Percentiles rank a stretch among this genome's conserved stretches.
Conservation (phyloP, 1,140 invertebrate species). For the Asbolus verrucosus region DNA sequence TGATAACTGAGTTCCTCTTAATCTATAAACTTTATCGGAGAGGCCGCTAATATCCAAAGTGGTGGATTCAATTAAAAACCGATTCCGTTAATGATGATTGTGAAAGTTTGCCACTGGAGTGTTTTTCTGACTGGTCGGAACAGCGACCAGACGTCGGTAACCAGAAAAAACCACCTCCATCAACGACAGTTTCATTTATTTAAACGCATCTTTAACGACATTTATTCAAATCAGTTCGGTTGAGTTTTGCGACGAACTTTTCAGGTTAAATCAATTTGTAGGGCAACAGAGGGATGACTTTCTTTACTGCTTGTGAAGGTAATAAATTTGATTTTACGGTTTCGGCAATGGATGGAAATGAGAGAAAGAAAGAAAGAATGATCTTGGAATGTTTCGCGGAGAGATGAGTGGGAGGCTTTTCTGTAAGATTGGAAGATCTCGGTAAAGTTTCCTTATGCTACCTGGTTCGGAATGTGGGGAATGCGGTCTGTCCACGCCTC, state of each 20-base stretch:
- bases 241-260: conserved; percentile 23
- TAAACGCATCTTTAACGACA: conserved; percentile 37
- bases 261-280: conserved; percentile 44
- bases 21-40: too few species aligned
- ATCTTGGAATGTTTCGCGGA: conserved; percentile 25
- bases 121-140: background rate
- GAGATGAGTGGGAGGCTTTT: conserved; percentile 44
- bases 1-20: too few species aligned
- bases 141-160: too few species aligned
- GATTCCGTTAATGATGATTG: conserved; percentile 6
- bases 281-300: conserved; percentile 21
- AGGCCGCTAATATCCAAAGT: conserved; percentile 2
- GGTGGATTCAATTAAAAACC: conserved; percentile 24
- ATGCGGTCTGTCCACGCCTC: conserved; percentile 55
- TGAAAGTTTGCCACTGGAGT: background rate
- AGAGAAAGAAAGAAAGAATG: conserved; percentile 8
- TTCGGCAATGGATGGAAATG: conserved; percentile 23
- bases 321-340: conserved; percentile 36
- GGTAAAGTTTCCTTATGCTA: conserved; percentile 47
- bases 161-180: conserved; percentile 1
- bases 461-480: conserved; percentile 50
- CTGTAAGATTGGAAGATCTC: conserved; percentile 45
- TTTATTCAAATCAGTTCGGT: conserved; percentile 44
- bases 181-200: conserved; percentile 12
- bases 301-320: conserved; percentile 7